Evolutionary conservation across 2,113 vertebrate genomes (phyloP), one percentile per base, ranked within the genome.

Genomic region (Leucopsar rothschildi): DNA sequence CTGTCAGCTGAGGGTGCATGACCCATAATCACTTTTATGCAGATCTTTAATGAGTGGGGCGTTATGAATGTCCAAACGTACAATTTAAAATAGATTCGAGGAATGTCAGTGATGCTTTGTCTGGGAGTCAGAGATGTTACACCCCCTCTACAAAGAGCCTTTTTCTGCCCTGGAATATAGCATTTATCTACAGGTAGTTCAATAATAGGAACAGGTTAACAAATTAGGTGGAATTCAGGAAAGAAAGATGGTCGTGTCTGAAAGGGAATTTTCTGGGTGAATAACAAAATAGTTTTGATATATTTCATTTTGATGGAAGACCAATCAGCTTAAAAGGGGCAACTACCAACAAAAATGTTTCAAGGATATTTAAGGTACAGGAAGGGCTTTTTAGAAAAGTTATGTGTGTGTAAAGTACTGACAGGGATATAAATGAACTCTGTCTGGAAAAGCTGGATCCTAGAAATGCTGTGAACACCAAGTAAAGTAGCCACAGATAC

Each of bases 221-320:
- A 95, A 93, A 97, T 94, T 57, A 91, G 52, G 60, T 73, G 28
- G 80, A 64, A 81, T 93, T 93, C 79, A 33, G 69, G 82, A 70
- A 93, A 92, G 83, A 95, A 91, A 92, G 82, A 92, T 95, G 90
- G 79, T 72, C 71, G 91, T 77, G 79, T 65, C 85, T 73, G 59
- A 91, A 94, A 94, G 76, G 59, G 94, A 86, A 89, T 89, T 94
- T 94, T 92, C 91, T 93, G 82, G 88, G 88, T 70, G 92, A 96
- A 88, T 95, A 95, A 80, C 93, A 83, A 92, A 93, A 77, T 57
- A 94, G 71, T 96, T 92, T 82, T 75, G 88, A 86, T 90, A 77
- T 90, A 75, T 92, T 95, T 95, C 87, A 78, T 94, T 91, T 80
- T 96, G 93, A 94, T 60, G 88, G 90, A 96, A 91, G 86, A 91